These are phyloP conservation scores for Romanogobio albipinnatus DNA, from an alignment of 2,113 vertebrate species.

Conservation along the genomic window DNA sequence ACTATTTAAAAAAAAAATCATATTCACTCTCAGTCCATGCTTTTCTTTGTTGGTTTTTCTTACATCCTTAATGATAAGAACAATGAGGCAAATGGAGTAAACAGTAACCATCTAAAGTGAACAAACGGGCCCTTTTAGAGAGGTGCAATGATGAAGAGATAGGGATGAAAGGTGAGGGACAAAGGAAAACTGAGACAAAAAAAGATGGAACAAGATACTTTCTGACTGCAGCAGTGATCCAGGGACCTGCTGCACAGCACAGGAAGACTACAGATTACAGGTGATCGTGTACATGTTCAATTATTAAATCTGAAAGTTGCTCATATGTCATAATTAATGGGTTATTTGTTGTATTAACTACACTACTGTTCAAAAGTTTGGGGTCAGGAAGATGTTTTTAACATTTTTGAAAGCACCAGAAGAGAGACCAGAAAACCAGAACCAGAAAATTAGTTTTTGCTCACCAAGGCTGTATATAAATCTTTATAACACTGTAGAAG, in stretches of 20 bases:
- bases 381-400: neutral
- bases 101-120: neutral
- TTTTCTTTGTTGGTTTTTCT: neutral
- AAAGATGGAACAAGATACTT: constrained; percentile 10
- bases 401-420: no score
- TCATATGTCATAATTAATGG: neutral
- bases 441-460: no score
- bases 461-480: neutral
- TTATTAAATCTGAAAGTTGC: neutral
- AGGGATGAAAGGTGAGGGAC: neutral
- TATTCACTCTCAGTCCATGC: neutral
- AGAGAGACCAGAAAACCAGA: no score
- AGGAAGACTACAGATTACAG: neutral
- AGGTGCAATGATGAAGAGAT: neutral
- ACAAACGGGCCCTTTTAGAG: neutral
- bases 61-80: neutral
- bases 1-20: neutral
- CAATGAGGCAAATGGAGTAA: neutral
- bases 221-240: neutral
- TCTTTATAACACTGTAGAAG: no score
- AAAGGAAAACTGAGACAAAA: constrained; percentile 9
- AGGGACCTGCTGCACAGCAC: neutral
- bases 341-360: neutral
- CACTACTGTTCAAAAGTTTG: neutral
- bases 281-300: neutral